These are phyloP conservation scores for Triplophysa rosa DNA, from an alignment of 2,113 vertebrate species.

Conservation along the genomic window DNA sequence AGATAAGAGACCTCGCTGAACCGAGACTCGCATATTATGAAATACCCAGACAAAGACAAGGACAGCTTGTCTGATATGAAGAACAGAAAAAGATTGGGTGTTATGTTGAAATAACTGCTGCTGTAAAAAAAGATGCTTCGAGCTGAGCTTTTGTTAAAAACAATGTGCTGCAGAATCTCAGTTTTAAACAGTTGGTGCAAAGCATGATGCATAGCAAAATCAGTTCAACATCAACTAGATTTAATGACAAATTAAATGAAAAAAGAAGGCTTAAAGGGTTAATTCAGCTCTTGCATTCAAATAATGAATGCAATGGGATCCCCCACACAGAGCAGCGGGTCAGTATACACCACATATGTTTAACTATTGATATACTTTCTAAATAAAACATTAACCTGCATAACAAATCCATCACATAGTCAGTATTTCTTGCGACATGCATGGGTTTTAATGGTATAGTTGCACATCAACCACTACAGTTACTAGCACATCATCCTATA, in stretches of 20 bases:
- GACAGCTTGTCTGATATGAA: neutral
- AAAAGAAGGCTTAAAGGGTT: too few relatives aligned
- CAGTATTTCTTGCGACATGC: neutral
- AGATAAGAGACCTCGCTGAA: constrained; percentile 26
- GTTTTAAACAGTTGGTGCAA: neutral
- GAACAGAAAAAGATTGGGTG: neutral
- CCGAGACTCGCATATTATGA: neutral
- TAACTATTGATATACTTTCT: constrained; percentile 7
- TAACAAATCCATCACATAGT: neutral
- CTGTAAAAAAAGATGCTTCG: neutral
- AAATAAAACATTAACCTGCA: neutral
- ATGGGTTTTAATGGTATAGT: too few relatives aligned
- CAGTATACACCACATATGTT: neutral
- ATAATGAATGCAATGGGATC: neutral
- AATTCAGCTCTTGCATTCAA: neutral
- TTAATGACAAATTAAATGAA: neutral
- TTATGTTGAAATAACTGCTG: neutral
- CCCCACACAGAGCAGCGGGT: neutral
- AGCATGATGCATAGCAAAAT: too few relatives aligned
- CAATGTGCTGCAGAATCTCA: neutral
- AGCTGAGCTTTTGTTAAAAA: neutral
- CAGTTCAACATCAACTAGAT: neutral
- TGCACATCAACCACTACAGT: too few relatives aligned
- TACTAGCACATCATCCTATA: too few relatives aligned
- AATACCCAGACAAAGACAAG: neutral